Evolutionary conservation across 2,888 invertebrate genomes (phyloP).

Genomic region (Eupithecia inturbata): DNA sequence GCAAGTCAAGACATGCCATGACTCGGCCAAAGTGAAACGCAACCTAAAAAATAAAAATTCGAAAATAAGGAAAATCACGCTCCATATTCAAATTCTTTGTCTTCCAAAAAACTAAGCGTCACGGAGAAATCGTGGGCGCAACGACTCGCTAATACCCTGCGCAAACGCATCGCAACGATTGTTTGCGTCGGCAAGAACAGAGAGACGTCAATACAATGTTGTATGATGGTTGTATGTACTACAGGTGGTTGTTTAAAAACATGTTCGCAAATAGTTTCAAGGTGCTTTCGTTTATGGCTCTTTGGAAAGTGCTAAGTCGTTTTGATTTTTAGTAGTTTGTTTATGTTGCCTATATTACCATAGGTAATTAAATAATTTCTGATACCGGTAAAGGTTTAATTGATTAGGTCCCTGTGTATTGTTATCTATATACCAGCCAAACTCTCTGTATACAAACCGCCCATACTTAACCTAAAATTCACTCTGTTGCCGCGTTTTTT

Average conservation of each 20-base stretch:
- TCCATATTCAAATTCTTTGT: constrained; percentile 43
- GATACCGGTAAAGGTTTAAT: too few relatives aligned
- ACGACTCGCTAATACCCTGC: constrained; percentile 58
- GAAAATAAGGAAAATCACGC: constrained; percentile 13
- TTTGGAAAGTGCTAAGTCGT: background rate
- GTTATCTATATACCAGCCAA: too few relatives aligned
- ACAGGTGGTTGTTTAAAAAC: constrained; percentile 11
- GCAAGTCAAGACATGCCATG: background rate
- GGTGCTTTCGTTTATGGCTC: constrained; percentile 18
- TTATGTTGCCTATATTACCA: background rate
- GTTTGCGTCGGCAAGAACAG: constrained; percentile 70
- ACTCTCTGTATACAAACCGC: too few relatives aligned
- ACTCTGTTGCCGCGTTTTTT: too few relatives aligned
- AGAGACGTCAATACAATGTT: constrained; percentile 38
- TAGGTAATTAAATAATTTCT: too few relatives aligned
- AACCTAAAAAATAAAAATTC: background rate
- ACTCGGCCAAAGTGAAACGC: background rate
- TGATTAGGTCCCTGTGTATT: too few relatives aligned
- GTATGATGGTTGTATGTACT: background rate
- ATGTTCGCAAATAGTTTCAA: constrained; percentile 28
- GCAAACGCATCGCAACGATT: constrained; percentile 67
- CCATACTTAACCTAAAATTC: too few relatives aligned
- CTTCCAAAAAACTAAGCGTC: constrained; percentile 36
- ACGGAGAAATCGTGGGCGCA: constrained; percentile 44
- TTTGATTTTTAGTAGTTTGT: background rate